A percentile compares a stretch with the other conserved stretches of the same genome.
Evolutionary conservation across 2,797 vertebrate genomes (phyloP).

Genomic region (Halcyon badia): DNA sequence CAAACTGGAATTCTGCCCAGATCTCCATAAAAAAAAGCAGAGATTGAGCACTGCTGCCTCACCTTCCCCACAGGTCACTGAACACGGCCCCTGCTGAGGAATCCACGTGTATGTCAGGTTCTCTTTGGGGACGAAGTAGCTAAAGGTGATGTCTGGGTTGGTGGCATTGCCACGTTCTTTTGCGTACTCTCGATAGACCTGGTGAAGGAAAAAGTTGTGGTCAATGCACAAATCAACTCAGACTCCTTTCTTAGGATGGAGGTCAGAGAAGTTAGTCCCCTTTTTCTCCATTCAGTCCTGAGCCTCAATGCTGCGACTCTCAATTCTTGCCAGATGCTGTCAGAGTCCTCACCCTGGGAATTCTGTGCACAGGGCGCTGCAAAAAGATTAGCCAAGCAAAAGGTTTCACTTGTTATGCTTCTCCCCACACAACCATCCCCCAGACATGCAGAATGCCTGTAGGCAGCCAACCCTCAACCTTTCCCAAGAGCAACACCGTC

Average conservation of each 20-base stretch:
- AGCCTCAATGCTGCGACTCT: not conserved
- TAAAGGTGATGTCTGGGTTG: slow-evolving; percentile 90
- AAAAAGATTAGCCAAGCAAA: not conserved
- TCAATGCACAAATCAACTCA: not conserved
- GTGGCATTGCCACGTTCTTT: slow-evolving; percentile 90
- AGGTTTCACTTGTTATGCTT: not conserved
- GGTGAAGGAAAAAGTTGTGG: not conserved
- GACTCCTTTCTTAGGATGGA: not conserved
- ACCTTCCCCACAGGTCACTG: slow-evolving; percentile 94
- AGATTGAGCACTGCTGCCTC: slow-evolving; percentile 11
- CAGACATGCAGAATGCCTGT: not conserved
- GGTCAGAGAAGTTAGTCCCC: not conserved
- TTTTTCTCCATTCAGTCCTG: not conserved
- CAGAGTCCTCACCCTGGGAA: not conserved
- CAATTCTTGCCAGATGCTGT: not conserved
- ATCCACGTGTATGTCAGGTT: slow-evolving; percentile 80
- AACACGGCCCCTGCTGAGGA: slow-evolving; percentile 82
- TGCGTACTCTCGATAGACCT: slow-evolving; percentile 93
- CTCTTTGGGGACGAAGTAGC: slow-evolving; percentile 82
- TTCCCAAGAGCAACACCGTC: not conserved
- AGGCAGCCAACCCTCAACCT: not conserved
- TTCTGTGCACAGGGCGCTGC: not conserved
- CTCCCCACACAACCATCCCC: not conserved
- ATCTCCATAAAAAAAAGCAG: not conserved
- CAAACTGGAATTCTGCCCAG: not conserved